Base-by-base conservation (phyloP, 2,888 invertebrate species). In the Lordiphosa andalusiaca region DNA sequence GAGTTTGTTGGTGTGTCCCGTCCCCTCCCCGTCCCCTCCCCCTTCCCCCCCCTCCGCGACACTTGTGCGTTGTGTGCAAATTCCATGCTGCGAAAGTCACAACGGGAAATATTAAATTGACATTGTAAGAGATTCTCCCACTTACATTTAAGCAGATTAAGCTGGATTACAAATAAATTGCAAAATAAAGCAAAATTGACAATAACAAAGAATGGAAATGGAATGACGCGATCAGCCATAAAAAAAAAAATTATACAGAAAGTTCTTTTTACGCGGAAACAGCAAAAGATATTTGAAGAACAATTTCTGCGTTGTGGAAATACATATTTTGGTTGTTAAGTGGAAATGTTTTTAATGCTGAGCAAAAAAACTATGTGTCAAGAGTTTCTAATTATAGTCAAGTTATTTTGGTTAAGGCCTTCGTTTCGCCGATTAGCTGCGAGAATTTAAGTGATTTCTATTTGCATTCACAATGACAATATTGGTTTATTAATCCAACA, bases 81-180 rank as follows among this genome's bases (percentile, higher is more conserved):
- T 56, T 50, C 46, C 53, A 52, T 53, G 66, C 55, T 53, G 66
- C 55, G 64, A 55, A 64, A 46, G 39, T 33, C 36, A 33, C 21
- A 47, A 47, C n/a, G 19, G 40, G 37, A 19, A 35, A 40, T 12
- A 16, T 21, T 40, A 30, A 50, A 50, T 50, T 39, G 39, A 30
- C 50, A 50, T 40, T 40, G 50, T 30, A 50, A 25, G 25, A 36
- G 30, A 7, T 41, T 49, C 46, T 21, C 21, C 50, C 36, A 62
- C 44, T 60, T 48, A 44, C 40, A 50, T 63, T 69, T 50, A 63
- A 58, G 68, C 72, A 63, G 64, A 72, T 81, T 77, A 74, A 50
- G 68, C 63, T 64, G 78, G 68, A 68, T 81, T 68, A 68, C 66
- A 59, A 59, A 63, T 63, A 59, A 67, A 67, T 57, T 67, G 55